Base-by-base conservation (phyloP, 2,797 vertebrate genomes). In the Lycodopsis pacificus region DNA sequence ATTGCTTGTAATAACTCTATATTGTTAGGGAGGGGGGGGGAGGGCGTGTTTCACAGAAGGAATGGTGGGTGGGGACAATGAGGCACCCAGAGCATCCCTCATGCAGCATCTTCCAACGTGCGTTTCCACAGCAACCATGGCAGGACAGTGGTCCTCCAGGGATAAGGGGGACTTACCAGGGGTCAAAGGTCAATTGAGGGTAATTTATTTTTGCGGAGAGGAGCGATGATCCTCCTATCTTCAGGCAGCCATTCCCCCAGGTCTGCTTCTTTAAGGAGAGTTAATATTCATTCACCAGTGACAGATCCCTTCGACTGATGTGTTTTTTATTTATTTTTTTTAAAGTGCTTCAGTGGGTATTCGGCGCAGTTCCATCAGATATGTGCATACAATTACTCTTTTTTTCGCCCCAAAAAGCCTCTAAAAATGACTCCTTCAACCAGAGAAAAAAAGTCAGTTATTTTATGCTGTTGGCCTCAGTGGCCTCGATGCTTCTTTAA, bases 181-280 rank as follows among this genome's bases (percentile, higher is more conserved):
- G 86, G 90, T 92, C 86, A 94, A 91, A 93, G 92, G 91, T 93
- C 90, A 93, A 94, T 88, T 87, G 83, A 65, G 77, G 83, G 77
- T 87, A 83, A 92, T 94, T 87, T 75, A 89, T 93, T 94, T 91
- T 80, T 86, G 71, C 79, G 75, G 78, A 57, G 80, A 77, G 62
- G 81, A 75, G 83, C 17, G 32, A 86, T 78, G 73, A 76, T 75
- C 56, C 61, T 57, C 64, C 40, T 69, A 82, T 88, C 77, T 83
- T 86, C 58, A 83, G 79, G 61, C 34, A 65, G 61, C 65, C 78
- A 53, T 72, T 69, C 64, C 68, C 53, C 58, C 22, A 44, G 57
- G 46, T 27, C 34, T 36, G 40, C 2, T 73, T 81, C 53, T 27
- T 48, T 68, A 6, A 84, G 36, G 27, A 58, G 12, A 30, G 66